Evolutionary conservation across 2,888 invertebrate species (phyloP).

Genomic region (Globia sparganii): DNA sequence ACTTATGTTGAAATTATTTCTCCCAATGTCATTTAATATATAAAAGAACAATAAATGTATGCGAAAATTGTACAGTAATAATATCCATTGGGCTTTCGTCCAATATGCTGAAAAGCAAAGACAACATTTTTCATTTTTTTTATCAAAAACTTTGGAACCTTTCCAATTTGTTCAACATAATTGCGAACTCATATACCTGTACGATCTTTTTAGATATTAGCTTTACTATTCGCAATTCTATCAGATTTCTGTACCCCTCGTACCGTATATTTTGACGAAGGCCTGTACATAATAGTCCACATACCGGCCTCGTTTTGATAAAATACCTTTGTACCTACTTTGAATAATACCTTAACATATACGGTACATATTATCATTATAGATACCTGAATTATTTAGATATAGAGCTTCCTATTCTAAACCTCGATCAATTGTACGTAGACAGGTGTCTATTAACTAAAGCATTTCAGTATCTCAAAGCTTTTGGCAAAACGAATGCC

Average conservation of each 20-base stretch:
- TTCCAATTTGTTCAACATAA: constrained; percentile 19
- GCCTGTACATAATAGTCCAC: neutral
- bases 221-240: constrained; percentile 24
- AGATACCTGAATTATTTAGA: constrained; percentile 34
- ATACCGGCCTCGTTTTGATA: neutral
- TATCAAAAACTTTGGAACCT: constrained; percentile 19
- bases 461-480: constrained; percentile 1
- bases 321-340: constrained; percentile 21
- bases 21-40: too few relatives aligned
- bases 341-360: constrained; percentile 7
- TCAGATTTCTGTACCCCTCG: constrained; percentile 3
- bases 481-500: constrained; percentile 24
- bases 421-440: constrained; percentile 43
- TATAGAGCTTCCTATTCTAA: constrained; percentile 10
- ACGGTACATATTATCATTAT: constrained; percentile 11
- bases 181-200: constrained; percentile 16
- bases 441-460: constrained; percentile 34
- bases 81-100: neutral
- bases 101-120: neutral
- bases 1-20: neutral
- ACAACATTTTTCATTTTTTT: constrained; percentile 22
- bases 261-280: constrained; percentile 25
- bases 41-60: neutral
- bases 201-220: constrained; percentile 2
- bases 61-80: neutral